Conservation (phyloP, 2,797 vertebrate species). For the Cercopithecus mitis region DNA sequence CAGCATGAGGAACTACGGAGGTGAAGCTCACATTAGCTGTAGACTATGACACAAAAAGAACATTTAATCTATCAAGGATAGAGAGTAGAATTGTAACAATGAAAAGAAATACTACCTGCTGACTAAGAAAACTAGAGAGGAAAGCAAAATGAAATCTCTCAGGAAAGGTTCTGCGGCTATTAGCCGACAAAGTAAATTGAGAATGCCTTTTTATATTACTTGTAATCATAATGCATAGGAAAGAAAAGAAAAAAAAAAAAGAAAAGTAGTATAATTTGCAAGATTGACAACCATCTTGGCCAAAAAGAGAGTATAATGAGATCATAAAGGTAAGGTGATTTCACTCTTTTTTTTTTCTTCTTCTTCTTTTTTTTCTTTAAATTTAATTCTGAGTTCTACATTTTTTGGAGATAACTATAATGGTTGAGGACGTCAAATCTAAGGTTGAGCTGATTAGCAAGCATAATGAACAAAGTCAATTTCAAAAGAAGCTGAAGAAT, state of each 20-base stretch:
- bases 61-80: slow-evolving; percentile 73
- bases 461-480: slow-evolving; percentile 21
- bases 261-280: slow-evolving; percentile 71
- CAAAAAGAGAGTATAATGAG: slow-evolving; percentile 61
- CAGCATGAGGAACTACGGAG: slow-evolving; percentile 61
- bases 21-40: slow-evolving; percentile 74
- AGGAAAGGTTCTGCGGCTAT: not conserved
- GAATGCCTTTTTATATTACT: slow-evolving; percentile 7
- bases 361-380: not conserved
- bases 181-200: slow-evolving; percentile 39
- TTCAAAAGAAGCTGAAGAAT: slow-evolving; percentile 63
- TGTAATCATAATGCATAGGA: slow-evolving; percentile 63
- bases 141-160: slow-evolving; percentile 69
- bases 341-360: not conserved
- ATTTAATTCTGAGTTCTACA: slow-evolving; percentile 51
- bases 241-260: slow-evolving; percentile 57
- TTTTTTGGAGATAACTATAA: slow-evolving; percentile 51
- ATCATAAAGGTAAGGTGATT: not conserved
- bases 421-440: slow-evolving; percentile 48
- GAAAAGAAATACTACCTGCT: slow-evolving; percentile 65
- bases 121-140: slow-evolving; percentile 61
- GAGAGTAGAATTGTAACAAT: slow-evolving; percentile 69
- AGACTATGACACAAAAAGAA: slow-evolving; percentile 64
- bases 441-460: slow-evolving; percentile 66
- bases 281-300: slow-evolving; percentile 65